Evolutionary conservation across 2,113 vertebrate genomes (phyloP).

Genomic region (Sinocyclocheilus grahami): DNA sequence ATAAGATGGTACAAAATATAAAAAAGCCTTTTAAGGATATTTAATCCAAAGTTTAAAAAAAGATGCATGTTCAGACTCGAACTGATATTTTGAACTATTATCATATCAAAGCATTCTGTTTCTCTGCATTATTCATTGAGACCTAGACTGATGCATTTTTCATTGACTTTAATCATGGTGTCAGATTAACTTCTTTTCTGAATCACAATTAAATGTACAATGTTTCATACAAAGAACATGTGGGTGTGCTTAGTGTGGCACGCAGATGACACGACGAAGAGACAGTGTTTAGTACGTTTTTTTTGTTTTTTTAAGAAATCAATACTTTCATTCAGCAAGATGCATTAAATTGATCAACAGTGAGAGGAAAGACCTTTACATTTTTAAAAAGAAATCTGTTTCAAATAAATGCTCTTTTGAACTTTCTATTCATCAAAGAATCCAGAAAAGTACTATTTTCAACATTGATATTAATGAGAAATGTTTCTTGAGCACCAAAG

Average conservation of each 20-base stretch:
- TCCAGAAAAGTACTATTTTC: too few species aligned
- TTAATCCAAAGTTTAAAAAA: not conserved
- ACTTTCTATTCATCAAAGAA: too few species aligned
- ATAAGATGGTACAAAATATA: not conserved
- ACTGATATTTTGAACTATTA: not conserved
- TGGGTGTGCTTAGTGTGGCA: not conserved
- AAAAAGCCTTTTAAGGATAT: not conserved
- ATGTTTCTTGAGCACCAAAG: not conserved
- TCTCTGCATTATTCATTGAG: conserved; percentile 32
- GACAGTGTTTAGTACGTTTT: too few species aligned
- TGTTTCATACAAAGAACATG: not conserved
- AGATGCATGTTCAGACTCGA: not conserved
- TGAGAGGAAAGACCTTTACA: too few species aligned
- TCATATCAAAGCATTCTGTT: conserved; percentile 19
- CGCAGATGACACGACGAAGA: not conserved
- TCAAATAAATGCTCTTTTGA: too few species aligned
- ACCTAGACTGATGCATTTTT: conserved; percentile 9
- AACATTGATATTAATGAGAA: too few species aligned
- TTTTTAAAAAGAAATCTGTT: too few species aligned
- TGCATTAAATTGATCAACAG: too few species aligned
- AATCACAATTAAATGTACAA: not conserved
- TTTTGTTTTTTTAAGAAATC: too few species aligned
- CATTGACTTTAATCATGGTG: conserved; percentile 25
- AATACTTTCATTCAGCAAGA: too few species aligned
- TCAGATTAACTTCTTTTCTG: not conserved